These are phyloP conservation scores for Coreoperca whiteheadi DNA, from an alignment of 2,113 vertebrate species.

Conservation along the genomic window DNA sequence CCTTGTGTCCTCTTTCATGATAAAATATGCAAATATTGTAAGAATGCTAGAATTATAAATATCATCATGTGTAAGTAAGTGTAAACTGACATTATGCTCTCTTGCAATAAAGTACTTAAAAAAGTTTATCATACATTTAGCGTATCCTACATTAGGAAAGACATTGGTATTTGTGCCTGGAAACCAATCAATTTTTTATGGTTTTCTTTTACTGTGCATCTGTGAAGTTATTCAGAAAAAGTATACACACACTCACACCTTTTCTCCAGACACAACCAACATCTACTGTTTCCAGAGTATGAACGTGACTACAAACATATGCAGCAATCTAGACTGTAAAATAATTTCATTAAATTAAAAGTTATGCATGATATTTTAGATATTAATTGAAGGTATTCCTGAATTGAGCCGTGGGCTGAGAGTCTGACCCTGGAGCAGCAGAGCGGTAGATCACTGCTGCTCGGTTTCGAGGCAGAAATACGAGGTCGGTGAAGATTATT, in stretches of 20 bases:
- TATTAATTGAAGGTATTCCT: neutral
- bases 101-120: neutral
- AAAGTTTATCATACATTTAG: neutral
- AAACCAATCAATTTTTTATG: neutral
- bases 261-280: neutral
- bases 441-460: slow-evolving; percentile 36
- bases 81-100: neutral
- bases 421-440: slow-evolving; percentile 45
- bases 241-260: neutral
- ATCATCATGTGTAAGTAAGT: neutral
- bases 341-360: neutral
- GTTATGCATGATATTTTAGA: neutral
- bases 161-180: neutral
- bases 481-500: slow-evolving; percentile 60
- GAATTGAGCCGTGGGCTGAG: neutral
- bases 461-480: slow-evolving; percentile 27
- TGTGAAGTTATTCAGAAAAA: neutral
- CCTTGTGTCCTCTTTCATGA: neutral
- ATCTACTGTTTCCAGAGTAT: neutral
- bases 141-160: neutral
- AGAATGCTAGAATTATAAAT: neutral
- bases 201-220: too few species aligned
- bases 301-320: neutral
- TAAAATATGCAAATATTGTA: neutral
- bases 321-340: neutral